Conservation (phyloP, 2,113 vertebrate genomes). For the Benitochromis conjunctus region DNA sequence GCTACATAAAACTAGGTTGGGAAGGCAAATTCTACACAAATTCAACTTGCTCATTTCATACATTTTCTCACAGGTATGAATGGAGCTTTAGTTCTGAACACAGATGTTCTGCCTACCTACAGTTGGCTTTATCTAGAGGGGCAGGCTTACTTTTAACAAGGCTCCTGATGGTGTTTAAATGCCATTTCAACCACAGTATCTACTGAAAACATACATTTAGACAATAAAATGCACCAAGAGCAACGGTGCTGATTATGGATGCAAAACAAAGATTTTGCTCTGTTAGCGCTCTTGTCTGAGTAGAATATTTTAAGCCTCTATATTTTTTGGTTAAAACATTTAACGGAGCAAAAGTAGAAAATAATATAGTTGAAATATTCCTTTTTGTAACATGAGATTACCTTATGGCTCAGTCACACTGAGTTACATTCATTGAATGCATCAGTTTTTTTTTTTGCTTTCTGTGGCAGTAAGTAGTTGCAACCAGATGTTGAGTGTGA, state of each 20-base stretch:
- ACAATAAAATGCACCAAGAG: not conserved
- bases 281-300: not conserved
- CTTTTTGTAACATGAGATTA: not conserved
- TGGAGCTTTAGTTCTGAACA: not conserved
- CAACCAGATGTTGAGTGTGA: not conserved
- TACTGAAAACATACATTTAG: not conserved
- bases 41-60: slow-evolving; percentile 18
- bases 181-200: not conserved
- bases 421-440: not conserved
- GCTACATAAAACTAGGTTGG: slow-evolving; percentile 33
- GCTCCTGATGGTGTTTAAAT: not conserved
- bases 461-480: not conserved
- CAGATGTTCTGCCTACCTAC: not conserved
- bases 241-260: not conserved
- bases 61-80: not conserved
- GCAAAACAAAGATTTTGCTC: not conserved
- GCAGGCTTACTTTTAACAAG: not conserved
- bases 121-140: not conserved
- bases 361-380: not conserved
- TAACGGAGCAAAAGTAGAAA: not conserved
- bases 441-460: not conserved
- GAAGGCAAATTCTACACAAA: slow-evolving; percentile 48
- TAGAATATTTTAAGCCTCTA: not conserved
- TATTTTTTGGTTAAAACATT: not conserved
- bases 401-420: not conserved